Percentiles rank a stretch among this genome's conserved stretches.
These are phyloP conservation scores for Drosophila pseudoobscura DNA, from an alignment of 1,140 invertebrate species.

Conservation along the genomic window DNA sequence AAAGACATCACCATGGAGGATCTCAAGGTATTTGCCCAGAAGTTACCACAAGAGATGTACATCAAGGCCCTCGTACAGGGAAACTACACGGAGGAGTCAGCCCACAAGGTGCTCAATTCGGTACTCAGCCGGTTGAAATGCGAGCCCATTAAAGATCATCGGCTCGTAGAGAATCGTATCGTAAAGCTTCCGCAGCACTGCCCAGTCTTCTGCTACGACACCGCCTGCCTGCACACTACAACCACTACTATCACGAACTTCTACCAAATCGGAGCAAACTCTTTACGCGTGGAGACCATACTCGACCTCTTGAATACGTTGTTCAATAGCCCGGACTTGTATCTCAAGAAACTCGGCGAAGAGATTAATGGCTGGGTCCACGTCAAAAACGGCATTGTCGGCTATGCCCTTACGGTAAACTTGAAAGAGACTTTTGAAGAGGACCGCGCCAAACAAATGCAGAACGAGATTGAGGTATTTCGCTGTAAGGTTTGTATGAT, in stretches of 20 bases:
- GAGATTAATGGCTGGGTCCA: too few relatives aligned
- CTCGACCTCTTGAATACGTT: conserved; percentile 90
- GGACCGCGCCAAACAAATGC: too few relatives aligned
- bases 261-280: conserved; percentile 90
- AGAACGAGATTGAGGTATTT: too few relatives aligned
- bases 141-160: conserved; percentile 59
- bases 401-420: too few relatives aligned
- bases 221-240: conserved; percentile 86
- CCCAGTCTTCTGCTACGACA: conserved; percentile 87
- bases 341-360: too few relatives aligned
- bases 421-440: too few relatives aligned
- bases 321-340: conserved; percentile 84
- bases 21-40: conserved; percentile 85
- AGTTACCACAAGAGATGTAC: conserved; percentile 86
- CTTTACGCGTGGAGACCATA: conserved; percentile 87
- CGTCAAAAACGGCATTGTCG: too few relatives aligned
- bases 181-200: conserved; percentile 87
- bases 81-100: conserved; percentile 87
- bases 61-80: conserved; percentile 90
- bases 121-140: conserved; percentile 77
- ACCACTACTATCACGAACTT: conserved; percentile 95
- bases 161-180: conserved; percentile 64
- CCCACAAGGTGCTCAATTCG: conserved; percentile 84
- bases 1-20: conserved; percentile 86
- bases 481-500: too few relatives aligned